A percentile compares a stretch with the other conserved stretches of the same genome.
Evolutionary conservation across 2,888 invertebrate genomes (phyloP).

Genomic region (Cheilosia scutellata): DNA sequence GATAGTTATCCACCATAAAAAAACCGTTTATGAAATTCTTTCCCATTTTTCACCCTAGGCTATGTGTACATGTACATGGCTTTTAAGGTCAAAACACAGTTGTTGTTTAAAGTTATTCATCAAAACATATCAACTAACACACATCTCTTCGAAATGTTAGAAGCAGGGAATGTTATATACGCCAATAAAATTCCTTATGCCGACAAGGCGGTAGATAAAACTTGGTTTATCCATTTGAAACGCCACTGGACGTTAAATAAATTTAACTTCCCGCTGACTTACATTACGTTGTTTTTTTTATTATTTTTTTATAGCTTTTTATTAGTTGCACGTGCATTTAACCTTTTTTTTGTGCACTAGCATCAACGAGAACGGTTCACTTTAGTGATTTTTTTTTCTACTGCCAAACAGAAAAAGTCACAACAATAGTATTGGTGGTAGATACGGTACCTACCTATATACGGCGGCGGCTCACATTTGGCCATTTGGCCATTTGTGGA

Average conservation of each 20-base stretch:
- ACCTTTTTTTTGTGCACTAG: not conserved
- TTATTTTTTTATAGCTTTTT: slow-evolving; percentile 6
- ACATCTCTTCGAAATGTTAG: not conserved
- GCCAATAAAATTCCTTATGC: slow-evolving; percentile 12
- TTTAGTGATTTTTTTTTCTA: slow-evolving; percentile 1
- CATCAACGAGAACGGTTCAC: not conserved
- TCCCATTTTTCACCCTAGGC: too few relatives aligned
- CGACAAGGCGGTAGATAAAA: not conserved
- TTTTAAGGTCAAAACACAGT: too few relatives aligned
- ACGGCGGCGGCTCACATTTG: slow-evolving; percentile 3
- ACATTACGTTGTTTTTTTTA: not conserved
- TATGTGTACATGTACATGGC: too few relatives aligned
- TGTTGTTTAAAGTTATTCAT: not conserved
- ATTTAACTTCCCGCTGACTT: slow-evolving; percentile 17
- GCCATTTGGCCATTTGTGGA: slow-evolving; percentile 28
- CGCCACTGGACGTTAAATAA: slow-evolving; percentile 27
- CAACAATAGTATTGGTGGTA: slow-evolving; percentile 12
- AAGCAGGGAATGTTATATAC: too few relatives aligned
- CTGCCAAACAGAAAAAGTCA: not conserved
- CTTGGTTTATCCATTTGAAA: slow-evolving; percentile 2
- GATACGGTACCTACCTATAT: not conserved
- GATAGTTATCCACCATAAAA: too few relatives aligned
- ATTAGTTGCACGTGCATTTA: slow-evolving; percentile 35
- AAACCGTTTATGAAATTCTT: too few relatives aligned
- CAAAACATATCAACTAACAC: slow-evolving; percentile 5